Conservation (phyloP, 1,140 invertebrate species). For the Araneus ventricosus region DNA sequence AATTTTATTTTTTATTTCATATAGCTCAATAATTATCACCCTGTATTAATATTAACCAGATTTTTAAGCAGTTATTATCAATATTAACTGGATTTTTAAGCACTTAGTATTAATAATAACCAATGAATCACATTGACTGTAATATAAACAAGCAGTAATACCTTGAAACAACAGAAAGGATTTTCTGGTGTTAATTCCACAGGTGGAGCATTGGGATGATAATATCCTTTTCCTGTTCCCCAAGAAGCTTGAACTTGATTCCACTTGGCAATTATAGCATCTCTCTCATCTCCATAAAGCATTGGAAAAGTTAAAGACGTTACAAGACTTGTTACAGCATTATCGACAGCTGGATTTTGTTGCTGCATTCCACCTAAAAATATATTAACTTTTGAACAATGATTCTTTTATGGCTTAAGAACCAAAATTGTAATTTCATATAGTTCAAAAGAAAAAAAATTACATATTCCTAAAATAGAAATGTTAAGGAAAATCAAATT, state of each 20-base stretch:
- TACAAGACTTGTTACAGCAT: constrained; percentile 76
- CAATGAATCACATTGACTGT: too few species aligned
- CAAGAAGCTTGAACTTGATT: constrained; percentile 96
- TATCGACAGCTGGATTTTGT: background rate
- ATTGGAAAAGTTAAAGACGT: constrained; percentile 89
- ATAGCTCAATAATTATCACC: too few species aligned
- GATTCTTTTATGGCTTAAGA: background rate
- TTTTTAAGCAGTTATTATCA: too few species aligned
- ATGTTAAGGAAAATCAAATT: too few species aligned
- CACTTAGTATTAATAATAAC: too few species aligned
- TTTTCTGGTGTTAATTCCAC: constrained; percentile 93
- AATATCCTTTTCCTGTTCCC: constrained; percentile 91
- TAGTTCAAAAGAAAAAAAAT: too few species aligned
- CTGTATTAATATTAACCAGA: too few species aligned
- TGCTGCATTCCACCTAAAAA: constrained; percentile 19
- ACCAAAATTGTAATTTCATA: too few species aligned
- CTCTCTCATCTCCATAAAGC: constrained; percentile 95
- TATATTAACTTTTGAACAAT: background rate
- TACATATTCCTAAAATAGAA: too few species aligned
- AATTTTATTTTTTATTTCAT: too few species aligned
- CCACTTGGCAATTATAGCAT: constrained; percentile 94
- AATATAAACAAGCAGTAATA: background rate
- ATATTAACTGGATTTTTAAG: too few species aligned
- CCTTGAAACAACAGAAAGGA: constrained; percentile 91
- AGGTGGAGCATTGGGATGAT: constrained; percentile 85